Evolutionary conservation across 2,113 vertebrate genomes (phyloP).

Genomic region (Dasyornis broadbenti): DNA sequence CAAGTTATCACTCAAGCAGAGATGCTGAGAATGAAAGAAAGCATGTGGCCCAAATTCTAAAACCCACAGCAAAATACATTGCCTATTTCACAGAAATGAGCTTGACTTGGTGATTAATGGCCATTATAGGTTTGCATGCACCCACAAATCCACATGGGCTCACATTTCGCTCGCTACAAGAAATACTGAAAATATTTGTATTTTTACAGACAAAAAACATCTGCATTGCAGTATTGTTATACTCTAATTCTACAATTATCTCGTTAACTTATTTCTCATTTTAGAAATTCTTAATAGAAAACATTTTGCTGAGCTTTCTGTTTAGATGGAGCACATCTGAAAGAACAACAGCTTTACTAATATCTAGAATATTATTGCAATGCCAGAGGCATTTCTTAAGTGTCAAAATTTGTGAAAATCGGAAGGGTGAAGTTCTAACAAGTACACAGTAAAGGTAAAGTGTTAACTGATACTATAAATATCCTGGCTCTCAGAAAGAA

Average conservation of each 20-base stretch:
- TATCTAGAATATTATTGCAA: neutral
- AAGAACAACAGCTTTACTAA: neutral
- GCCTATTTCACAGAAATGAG: neutral
- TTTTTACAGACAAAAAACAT: neutral
- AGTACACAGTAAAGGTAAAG: neutral
- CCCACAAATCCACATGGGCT: neutral
- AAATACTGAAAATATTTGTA: neutral
- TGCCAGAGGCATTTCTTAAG: neutral
- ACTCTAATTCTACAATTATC: neutral
- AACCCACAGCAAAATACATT: neutral
- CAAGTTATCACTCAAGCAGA: neutral
- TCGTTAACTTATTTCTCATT: neutral
- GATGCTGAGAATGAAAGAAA: neutral
- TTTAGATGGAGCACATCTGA: neutral
- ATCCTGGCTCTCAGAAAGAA: neutral
- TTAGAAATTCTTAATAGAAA: neutral
- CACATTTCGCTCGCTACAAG: neutral
- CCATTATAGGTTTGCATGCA: neutral
- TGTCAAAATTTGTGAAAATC: neutral
- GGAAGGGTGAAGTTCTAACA: neutral
- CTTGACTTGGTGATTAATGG: neutral
- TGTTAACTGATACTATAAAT: neutral
- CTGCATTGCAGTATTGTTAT: neutral
- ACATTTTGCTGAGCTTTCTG: neutral
- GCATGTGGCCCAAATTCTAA: neutral